Evolutionary conservation across 2,888 invertebrate genomes (phyloP), one percentile per base, ranked within the genome.

Genomic region (Chloromyia formosa): DNA sequence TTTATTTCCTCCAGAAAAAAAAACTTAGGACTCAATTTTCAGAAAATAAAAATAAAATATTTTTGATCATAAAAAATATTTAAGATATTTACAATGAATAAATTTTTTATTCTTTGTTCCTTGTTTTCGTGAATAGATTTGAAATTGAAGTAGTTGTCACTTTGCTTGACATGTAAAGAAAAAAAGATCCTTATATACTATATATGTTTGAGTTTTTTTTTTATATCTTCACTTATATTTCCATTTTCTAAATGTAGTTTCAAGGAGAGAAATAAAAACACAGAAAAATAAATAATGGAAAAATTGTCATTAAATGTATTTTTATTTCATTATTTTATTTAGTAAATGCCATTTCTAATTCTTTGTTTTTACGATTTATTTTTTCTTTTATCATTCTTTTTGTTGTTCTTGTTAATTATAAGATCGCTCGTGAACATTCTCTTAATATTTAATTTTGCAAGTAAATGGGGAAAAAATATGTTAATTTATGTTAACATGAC

Each of bases 71-170:
- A 71, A 71, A n/a, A 71, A 68, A 71, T 35, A 58, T 35, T 7
- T 56, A 58, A 56, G 22, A 71, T 71, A 71, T 71, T 71, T 71
- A 71, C 71, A 71, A n/a, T 71, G 35, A 58, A 58, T 71, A 42
- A 56, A 71, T 71, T 71, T 53, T 18, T 42, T 66, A 12, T 9
- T 66, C 16, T 35, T 64, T 64, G 23, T 64, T n/a, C 18, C 20
- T 20, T 56, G 20, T 49, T 66, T 14, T 35, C 27, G 27, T 35
- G 27, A 35, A 35, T 35, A 7, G 27, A 35, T 35, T 35, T 35
- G 27, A 35, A 35, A 7, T 35, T 35, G 27, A 35, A 35, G 27
- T 35, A 35, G 3, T 35, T 35, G 27, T 35, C 27, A 35, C 49
- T 27, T 35, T 35, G 7, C 27, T 66, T 27, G 45, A 10, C 16